Conservation (phyloP, 2,797 vertebrate species). For the Brachymystax lenok region DNA sequence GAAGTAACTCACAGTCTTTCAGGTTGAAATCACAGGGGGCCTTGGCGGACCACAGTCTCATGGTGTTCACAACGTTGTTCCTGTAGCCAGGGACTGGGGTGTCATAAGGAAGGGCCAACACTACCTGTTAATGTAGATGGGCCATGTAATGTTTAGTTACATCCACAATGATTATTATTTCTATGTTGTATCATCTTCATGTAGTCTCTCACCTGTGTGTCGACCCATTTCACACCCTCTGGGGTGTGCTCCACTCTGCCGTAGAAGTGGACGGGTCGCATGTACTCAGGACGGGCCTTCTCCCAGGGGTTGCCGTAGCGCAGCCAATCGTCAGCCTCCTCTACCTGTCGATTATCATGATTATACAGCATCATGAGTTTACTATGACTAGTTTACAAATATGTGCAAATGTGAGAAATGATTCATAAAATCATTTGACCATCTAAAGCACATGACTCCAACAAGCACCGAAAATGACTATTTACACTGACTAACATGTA, state of each 20-base stretch:
- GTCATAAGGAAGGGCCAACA: constrained; percentile 89
- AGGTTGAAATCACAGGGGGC: constrained; percentile 93
- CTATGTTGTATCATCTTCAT: neutral
- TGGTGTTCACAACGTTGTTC: constrained; percentile 92
- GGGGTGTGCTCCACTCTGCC: constrained; percentile 82
- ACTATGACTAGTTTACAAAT: neutral
- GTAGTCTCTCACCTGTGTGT: constrained; percentile 82
- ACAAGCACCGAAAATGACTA: neutral
- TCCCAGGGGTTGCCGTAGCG: constrained; percentile 94
- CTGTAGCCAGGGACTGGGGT: constrained; percentile 89
- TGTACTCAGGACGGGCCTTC: constrained; percentile 91
- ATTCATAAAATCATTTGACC: neutral
- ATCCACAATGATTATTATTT: neutral
- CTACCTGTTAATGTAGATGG: constrained; percentile 68
- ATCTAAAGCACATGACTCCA: neutral
- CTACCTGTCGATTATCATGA: constrained; percentile 71
- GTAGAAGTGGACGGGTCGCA: constrained; percentile 87
- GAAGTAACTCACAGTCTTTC: constrained; percentile 84
- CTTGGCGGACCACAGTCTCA: constrained; percentile 92
- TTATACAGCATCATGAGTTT: neutral
- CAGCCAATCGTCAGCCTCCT: constrained; percentile 93
- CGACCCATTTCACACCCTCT: constrained; percentile 86
- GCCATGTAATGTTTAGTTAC: neutral
- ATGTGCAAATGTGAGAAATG: neutral
- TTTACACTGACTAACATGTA: neutral